phyloP scores from a whole-genome alignment of 23 tunicate species.

The Ascidia mentula region DNA sequence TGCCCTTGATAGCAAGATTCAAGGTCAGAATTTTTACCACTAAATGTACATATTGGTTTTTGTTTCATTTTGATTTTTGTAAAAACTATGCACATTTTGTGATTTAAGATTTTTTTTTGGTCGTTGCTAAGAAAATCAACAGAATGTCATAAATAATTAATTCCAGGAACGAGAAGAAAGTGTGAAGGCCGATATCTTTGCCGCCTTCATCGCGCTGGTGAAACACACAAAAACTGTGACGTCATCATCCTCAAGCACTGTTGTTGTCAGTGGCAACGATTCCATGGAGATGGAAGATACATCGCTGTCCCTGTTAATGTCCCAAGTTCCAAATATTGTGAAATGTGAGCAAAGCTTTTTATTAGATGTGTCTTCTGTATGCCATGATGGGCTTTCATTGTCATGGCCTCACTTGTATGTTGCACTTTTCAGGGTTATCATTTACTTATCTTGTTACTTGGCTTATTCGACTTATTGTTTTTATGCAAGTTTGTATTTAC shows the following conservation, averaged over 20 bases:
- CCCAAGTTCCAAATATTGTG: constrained; percentile 71
- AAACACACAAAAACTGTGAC: constrained; percentile 69
- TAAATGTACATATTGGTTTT: too few relatives aligned
- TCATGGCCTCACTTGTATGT: too few relatives aligned
- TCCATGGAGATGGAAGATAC: constrained; percentile 87
- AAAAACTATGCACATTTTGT: too few relatives aligned
- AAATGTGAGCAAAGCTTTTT: constrained; percentile 34
- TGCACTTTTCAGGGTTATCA: too few relatives aligned
- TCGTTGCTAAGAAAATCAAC: too few relatives aligned
- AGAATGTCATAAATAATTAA: too few relatives aligned
- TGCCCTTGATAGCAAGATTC: constrained; percentile 67
- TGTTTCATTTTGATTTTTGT: too few relatives aligned
- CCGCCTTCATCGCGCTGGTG: constrained; percentile 81
- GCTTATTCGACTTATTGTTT: too few relatives aligned
- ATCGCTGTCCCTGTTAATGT: constrained; percentile 32
- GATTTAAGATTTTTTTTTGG: too few relatives aligned
- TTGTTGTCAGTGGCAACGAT: constrained; percentile 12
- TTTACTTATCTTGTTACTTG: too few relatives aligned
- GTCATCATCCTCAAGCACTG: neutral
- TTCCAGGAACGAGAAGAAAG: constrained; percentile 90
- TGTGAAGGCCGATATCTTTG: constrained; percentile 74
- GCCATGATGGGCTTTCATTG: too few relatives aligned
- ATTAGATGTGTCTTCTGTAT: neutral
- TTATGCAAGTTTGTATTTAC: too few relatives aligned
- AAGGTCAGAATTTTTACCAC: constrained; percentile 42